phyloP scores from a whole-genome alignment of 53 echinoderm and acorn worm genomes.

The Zoroaster sp. region DNA sequence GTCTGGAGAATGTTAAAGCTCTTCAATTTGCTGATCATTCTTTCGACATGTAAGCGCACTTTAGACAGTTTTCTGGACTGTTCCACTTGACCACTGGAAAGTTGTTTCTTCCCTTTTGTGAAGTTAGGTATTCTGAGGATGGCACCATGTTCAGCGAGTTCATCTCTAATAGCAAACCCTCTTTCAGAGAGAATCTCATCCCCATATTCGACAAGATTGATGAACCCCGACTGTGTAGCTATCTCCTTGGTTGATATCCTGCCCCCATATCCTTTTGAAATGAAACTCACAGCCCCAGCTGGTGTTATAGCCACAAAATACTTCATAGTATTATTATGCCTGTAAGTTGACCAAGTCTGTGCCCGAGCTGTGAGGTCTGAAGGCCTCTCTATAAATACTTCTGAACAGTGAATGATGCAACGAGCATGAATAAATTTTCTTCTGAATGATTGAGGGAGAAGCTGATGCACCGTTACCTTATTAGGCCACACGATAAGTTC shows the following conservation, averaged over 20 bases:
- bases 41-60: neutral
- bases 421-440: neutral
- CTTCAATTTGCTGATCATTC: neutral
- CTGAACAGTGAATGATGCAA: constrained; percentile 12
- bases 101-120: neutral
- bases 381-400: constrained; percentile 10
- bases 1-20: neutral
- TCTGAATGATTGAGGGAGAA: neutral
- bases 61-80: neutral
- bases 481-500: neutral
- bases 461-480: neutral
- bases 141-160: neutral
- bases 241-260: neutral
- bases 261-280: constrained; percentile 28
- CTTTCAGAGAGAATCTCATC: neutral
- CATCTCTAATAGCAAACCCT: neutral
- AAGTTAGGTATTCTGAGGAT: neutral
- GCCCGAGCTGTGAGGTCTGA: neutral
- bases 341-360: constrained; percentile 15
- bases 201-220: neutral
- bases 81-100: neutral
- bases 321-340: constrained; percentile 6
- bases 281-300: neutral
- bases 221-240: neutral
- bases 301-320: constrained; percentile 32